phyloP scores from a whole-genome alignment of 2,797 vertebrate genomes.

The Myotis vivesi region DNA sequence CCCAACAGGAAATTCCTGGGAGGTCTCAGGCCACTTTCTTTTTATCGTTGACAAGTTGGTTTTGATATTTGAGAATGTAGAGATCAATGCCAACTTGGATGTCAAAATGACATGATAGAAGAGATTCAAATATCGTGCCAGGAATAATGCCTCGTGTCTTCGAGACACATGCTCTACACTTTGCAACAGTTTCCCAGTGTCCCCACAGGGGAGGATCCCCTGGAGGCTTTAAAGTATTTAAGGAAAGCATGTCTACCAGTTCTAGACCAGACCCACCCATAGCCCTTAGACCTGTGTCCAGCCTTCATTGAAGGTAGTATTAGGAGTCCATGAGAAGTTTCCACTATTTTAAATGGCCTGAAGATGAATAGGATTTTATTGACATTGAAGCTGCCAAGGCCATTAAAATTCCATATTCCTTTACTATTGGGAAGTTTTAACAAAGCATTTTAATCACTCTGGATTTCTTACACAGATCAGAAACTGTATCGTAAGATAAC shows the following conservation, averaged over 20 bases:
- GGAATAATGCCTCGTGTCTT: constrained; percentile 54
- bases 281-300: not conserved
- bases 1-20: constrained; percentile 61
- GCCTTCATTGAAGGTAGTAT: not conserved
- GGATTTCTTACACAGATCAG: not conserved
- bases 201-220: not conserved
- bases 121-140: constrained; percentile 57
- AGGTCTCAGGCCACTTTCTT: constrained; percentile 73
- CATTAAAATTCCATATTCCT: not conserved
- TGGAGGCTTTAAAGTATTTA: constrained; percentile 6
- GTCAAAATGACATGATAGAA: constrained; percentile 65
- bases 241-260: not conserved
- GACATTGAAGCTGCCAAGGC: not conserved
- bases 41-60: constrained; percentile 78
- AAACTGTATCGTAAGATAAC: not conserved
- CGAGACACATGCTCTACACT: not conserved
- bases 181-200: constrained; percentile 3
- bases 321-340: not conserved
- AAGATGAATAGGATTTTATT: not conserved
- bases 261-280: not conserved
- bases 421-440: not conserved
- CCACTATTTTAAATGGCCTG: not conserved
- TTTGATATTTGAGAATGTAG: constrained; percentile 79
- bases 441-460: constrained; percentile 8
- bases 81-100: constrained; percentile 75